These are phyloP conservation scores for zebrafish (Danio rerio) DNA, from an alignment of 2,113 vertebrate genomes.

Conservation along the genomic window DNA sequence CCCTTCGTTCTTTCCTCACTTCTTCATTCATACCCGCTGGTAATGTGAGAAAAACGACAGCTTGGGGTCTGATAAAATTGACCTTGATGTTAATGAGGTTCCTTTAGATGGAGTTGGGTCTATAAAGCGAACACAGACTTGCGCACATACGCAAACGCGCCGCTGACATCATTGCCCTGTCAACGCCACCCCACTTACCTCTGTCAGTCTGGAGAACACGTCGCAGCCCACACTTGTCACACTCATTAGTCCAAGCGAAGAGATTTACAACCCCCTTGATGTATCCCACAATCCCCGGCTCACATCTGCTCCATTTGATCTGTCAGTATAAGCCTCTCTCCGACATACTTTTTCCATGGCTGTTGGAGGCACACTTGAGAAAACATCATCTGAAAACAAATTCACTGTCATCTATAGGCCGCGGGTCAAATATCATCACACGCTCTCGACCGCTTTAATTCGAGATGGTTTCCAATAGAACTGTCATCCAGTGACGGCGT, in stretches of 20 bases:
- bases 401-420: conserved; percentile 15
- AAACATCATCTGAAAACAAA: conserved; percentile 32
- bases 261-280: conserved; percentile 46
- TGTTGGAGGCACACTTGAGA: conserved; percentile 16
- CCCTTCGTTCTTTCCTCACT: conserved; percentile 45
- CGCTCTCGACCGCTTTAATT: conserved; percentile 27
- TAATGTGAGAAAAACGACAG: conserved; percentile 69
- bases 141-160: not conserved
- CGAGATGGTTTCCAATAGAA: conserved; percentile 39
- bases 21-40: conserved; percentile 56
- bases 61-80: conserved; percentile 74
- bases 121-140: conserved; percentile 42
- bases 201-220: conserved; percentile 70
- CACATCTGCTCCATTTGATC: conserved; percentile 30
- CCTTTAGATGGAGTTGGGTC: conserved; percentile 63
- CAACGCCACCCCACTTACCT: conserved; percentile 69
- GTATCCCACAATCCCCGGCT: conserved; percentile 14
- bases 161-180: conserved; percentile 65
- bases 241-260: conserved; percentile 62
- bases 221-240: conserved; percentile 61
- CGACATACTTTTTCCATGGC: conserved; percentile 19
- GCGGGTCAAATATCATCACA: conserved; percentile 40
- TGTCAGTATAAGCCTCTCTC: conserved; percentile 24
- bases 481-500: conserved; percentile 3
- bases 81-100: conserved; percentile 79